Conservation (phyloP, 2,888 invertebrate genomes). For the Drosophila nr. perissopoda region DNA sequence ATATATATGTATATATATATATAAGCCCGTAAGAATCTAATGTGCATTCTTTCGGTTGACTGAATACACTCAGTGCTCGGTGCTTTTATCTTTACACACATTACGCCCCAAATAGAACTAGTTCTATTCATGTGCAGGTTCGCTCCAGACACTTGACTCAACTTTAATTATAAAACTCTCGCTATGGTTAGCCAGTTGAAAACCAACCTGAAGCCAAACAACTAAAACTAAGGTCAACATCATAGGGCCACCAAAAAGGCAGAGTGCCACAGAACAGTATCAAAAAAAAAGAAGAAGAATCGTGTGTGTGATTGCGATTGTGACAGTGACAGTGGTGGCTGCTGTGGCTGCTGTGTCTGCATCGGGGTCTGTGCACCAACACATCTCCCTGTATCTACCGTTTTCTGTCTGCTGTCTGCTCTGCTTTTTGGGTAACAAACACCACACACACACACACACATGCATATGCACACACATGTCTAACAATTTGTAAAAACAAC, state of each 20-base stretch:
- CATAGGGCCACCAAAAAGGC: constrained; percentile 13
- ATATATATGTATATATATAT: no score
- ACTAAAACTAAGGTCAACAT: constrained; percentile 44
- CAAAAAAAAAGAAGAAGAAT: not conserved
- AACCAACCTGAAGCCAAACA: constrained; percentile 13
- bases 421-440: constrained; percentile 34
- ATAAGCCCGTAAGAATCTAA: not conserved
- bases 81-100: not conserved
- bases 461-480: constrained; percentile 32
- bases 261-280: not conserved
- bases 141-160: constrained; percentile 2
- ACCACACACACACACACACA: constrained; percentile 13
- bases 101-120: constrained; percentile 2
- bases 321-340: constrained; percentile 7
- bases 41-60: constrained; percentile 9
- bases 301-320: constrained; percentile 12
- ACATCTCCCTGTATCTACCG: not conserved
- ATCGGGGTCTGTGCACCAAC: not conserved
- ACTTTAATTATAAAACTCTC: constrained; percentile 48
- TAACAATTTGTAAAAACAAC: constrained; percentile 81
- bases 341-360: not conserved
- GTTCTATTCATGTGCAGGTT: constrained; percentile 7
- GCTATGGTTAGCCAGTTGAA: constrained; percentile 24
- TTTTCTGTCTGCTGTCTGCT: constrained; percentile 23
- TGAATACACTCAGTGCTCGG: not conserved